Evolutionary conservation across 2,888 invertebrate genomes (phyloP).

Genomic region (Philereme vetulata): DNA sequence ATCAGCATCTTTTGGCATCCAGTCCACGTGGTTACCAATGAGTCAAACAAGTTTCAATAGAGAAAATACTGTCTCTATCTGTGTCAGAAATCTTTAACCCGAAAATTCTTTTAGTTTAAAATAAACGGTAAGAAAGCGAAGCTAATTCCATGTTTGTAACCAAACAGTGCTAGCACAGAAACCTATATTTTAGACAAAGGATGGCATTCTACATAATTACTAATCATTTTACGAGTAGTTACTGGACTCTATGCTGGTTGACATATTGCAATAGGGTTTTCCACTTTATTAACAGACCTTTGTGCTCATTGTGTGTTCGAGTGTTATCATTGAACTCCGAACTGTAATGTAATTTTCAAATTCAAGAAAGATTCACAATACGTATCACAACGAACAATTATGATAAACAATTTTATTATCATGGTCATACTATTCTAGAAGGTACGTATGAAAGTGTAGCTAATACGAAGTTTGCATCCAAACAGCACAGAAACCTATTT

Average conservation of each 20-base stretch:
- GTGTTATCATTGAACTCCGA: no score
- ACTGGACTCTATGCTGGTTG: no score
- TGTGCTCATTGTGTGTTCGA: no score
- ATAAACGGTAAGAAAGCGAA: slow-evolving; percentile 29
- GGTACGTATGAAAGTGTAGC: slow-evolving; percentile 34
- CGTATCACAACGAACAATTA: no score
- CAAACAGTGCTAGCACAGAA: slow-evolving; percentile 31
- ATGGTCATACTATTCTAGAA: no score
- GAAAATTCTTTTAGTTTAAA: slow-evolving; percentile 12
- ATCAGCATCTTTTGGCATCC: no score
- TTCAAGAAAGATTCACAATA: no score
- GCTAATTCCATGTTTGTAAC: slow-evolving; percentile 25
- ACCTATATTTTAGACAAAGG: slow-evolving; percentile 49
- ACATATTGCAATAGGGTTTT: no score
- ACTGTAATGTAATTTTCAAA: no score
- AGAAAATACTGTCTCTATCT: slow-evolving; percentile 18
- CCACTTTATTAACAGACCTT: no score
- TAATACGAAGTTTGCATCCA: slow-evolving; percentile 24
- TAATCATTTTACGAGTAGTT: no score
- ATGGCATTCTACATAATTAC: slow-evolving; percentile 4
- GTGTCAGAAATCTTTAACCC: slow-evolving; percentile 25
- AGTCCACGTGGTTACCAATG: slow-evolving; percentile 2
- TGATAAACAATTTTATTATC: no score
- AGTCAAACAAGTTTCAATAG: slow-evolving; percentile 14
- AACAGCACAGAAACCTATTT: slow-evolving; percentile 51